Evolutionary conservation across 1,140 invertebrate species (phyloP).

Genomic region (Drosophila rhopaloa): DNA sequence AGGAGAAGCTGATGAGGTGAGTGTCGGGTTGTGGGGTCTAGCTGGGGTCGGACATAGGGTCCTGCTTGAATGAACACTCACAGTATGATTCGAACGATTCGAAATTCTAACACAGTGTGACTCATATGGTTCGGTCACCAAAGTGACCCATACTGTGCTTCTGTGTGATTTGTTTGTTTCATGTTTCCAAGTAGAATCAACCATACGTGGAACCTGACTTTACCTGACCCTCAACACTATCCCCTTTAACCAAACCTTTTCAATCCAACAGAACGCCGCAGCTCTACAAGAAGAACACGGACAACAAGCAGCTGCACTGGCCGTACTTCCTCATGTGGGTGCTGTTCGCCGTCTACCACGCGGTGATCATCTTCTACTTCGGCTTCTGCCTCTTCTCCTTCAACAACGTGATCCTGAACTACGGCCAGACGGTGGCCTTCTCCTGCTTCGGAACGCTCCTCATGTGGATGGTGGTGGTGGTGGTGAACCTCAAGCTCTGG

Average conservation of each 20-base stretch:
- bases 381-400: conserved; percentile 77
- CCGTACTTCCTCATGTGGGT: conserved; percentile 89
- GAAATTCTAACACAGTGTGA: no score
- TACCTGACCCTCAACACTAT: no score
- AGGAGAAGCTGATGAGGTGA: conserved; percentile 87
- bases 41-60: no score
- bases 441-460: conserved; percentile 86
- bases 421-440: conserved; percentile 84
- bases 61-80: no score
- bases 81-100: no score
- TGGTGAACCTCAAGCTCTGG: conserved; percentile 87
- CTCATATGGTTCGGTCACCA: no score
- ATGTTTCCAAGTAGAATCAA: no score
- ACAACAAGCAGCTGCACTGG: conserved; percentile 89
- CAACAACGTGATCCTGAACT: conserved; percentile 84
- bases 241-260: no score
- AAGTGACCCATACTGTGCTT: no score
- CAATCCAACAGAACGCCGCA: conserved; percentile 86
- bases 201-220: no score
- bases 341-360: conserved; percentile 86
- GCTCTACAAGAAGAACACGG: conserved; percentile 88
- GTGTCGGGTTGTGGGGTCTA: conserved; percentile 47
- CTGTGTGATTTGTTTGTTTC: no score
- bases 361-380: conserved; percentile 85
- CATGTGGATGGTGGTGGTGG: conserved; percentile 85